Base-by-base conservation (phyloP, 2,797 vertebrate genomes). In the Thunnus albacares region DNA sequence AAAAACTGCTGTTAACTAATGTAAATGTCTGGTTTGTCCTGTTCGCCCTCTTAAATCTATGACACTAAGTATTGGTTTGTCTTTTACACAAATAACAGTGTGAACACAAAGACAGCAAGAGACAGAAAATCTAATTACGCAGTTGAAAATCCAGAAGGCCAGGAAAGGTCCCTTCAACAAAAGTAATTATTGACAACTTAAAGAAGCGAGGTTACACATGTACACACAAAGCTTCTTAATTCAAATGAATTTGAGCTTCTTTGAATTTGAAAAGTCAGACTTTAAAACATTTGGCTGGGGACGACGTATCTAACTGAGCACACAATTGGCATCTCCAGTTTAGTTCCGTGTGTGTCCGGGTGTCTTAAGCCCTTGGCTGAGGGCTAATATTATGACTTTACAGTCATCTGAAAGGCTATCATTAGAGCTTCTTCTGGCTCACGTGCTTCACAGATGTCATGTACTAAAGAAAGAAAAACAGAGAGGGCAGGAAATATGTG, bases 381-480 rank as follows among this genome's bases (percentile, higher is more conserved):
- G 20, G 41, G 33, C n/a, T 30, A 30, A 43, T 28, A 28, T 76
- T 63, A 35, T 13, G 28, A 63, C 59, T 75, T 86, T 79, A 28
- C 11, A 74, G 74, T 71, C 84, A 75, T 79, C 28, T 30, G 28
- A 30, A 11, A 33, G 20, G 38, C n/a, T 22, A 49, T 78, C 70
- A 81, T 33, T 17, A 38, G 47, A 11, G n/a, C 4, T 33, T 59
- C n/a, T 57, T 61, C 35, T 41, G 51, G 38, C 62, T 75, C 56
- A 35, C 15, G 20, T 1, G 22, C 8, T 49, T 56, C 52, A 62
- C 11, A 60, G 60, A 84, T 35, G 22, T 56, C 73, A 71, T 30
- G 71, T 75, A 80, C 51, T 13, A n/a, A 59, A 78, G 70, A 51
- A 15, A 56, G 69, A 53, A 71, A 41, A 81, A 81, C 77, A 66